Percentiles rank a stretch among this genome's conserved stretches.
Evolutionary conservation across 2,113 vertebrate genomes (phyloP).

Genomic region (Trogon surrucura): DNA sequence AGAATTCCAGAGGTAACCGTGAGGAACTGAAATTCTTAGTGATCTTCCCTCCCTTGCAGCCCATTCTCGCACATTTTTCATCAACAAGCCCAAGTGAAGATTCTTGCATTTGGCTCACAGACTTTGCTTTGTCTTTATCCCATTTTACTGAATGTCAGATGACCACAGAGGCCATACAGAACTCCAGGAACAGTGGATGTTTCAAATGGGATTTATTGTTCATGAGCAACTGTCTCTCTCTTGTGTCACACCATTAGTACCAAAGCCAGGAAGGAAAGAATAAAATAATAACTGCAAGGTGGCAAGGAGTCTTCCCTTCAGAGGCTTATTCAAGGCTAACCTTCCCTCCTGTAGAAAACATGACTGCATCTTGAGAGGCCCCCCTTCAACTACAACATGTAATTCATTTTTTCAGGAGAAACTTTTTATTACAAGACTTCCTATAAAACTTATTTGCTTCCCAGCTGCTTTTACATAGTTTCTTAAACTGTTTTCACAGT

Average conservation of each 20-base stretch:
- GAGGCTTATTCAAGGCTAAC: not conserved
- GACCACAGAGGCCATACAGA: conserved; percentile 2
- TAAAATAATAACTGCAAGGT: not conserved
- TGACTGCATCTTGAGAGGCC: not conserved
- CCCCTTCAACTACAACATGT: not conserved
- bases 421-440: conserved; percentile 35
- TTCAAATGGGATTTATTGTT: not conserved
- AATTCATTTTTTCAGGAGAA: conserved; percentile 42
- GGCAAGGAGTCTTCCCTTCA: not conserved
- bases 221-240: not conserved
- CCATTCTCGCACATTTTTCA: not conserved
- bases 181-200: not conserved
- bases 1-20: not conserved
- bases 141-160: conserved; percentile 7
- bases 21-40: not conserved
- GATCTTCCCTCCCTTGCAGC: not conserved
- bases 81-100: not conserved
- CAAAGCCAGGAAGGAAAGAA: not conserved
- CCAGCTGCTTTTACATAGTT: conserved; percentile 18
- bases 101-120: conserved; percentile 5
- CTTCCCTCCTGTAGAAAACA: not conserved
- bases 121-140: conserved; percentile 41
- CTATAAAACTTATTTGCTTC: conserved; percentile 47
- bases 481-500: conserved; percentile 44
- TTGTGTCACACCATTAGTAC: not conserved